Conservation (phyloP, 2,113 vertebrate genomes). For the Melanerpes formicivorus region DNA sequence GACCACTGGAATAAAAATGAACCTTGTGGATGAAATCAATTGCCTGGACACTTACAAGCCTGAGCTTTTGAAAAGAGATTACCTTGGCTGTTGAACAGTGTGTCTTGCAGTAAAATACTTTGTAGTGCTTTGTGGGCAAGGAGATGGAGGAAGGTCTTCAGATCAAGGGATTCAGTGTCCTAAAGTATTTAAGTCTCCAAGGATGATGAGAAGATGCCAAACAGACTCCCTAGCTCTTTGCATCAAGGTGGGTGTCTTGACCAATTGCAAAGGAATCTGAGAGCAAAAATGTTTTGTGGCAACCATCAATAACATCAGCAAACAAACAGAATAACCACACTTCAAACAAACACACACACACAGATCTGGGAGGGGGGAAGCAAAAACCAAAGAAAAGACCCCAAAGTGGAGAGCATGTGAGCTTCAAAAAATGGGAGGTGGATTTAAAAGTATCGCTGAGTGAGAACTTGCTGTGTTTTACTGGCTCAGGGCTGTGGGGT, state of each 20-base stretch:
- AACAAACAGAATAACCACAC: not conserved
- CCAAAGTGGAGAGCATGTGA: not conserved
- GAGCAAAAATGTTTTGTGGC: not conserved
- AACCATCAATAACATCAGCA: not conserved
- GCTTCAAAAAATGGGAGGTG: accelerated
- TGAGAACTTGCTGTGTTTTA: not conserved
- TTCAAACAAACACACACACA: too few relatives aligned
- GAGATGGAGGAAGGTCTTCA: not conserved
- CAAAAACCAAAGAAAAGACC: not conserved
- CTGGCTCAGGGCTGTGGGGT: not conserved
- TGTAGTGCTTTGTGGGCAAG: not conserved
- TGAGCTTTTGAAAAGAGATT: not conserved
- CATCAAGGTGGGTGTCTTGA: not conserved
- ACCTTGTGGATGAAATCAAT: not conserved
- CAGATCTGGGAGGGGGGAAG: not conserved
- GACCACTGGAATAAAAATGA: not conserved
- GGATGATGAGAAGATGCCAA: not conserved
- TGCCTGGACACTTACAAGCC: not conserved
- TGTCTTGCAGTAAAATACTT: not conserved
- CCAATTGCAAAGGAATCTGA: not conserved
- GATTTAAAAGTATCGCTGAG: accelerated
- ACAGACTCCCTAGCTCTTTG: not conserved
- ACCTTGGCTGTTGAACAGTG: not conserved
- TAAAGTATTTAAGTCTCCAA: not conserved
- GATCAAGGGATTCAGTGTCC: not conserved